phyloP scores from a whole-genome alignment of 1,140 invertebrate genomes.

The Drosophila pruinosa region DNA sequence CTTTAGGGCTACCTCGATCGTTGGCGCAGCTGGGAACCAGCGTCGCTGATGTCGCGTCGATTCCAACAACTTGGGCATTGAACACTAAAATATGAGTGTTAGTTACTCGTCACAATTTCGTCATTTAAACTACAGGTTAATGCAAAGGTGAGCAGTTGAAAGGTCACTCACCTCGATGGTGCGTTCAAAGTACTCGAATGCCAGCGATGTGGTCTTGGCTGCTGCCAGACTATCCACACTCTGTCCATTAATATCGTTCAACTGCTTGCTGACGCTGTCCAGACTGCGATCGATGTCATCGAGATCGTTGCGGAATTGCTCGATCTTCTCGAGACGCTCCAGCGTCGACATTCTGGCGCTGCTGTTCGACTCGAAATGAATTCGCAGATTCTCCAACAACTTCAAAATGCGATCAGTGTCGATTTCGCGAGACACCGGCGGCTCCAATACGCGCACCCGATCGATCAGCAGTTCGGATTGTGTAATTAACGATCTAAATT shows the following conservation, averaged over 20 bases:
- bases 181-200: conserved; percentile 91
- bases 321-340: conserved; percentile 87
- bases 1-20: conserved; percentile 64
- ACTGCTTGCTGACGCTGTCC: conserved; percentile 87
- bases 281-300: conserved; percentile 89
- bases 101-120: background rate
- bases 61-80: conserved; percentile 76
- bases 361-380: conserved; percentile 79
- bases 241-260: conserved; percentile 86
- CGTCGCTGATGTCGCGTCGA: conserved; percentile 75
- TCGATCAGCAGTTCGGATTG: conserved; percentile 81
- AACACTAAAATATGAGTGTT: conserved; percentile 69
- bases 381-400: conserved; percentile 84
- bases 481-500: conserved; percentile 82
- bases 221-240: conserved; percentile 89
- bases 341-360: conserved; percentile 86
- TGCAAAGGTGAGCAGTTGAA: background rate
- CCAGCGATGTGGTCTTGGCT: conserved; percentile 87
- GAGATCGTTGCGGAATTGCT: conserved; percentile 86
- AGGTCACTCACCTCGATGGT: conserved; percentile 88
- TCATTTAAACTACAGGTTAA: background rate
- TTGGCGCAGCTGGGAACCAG: conserved; percentile 67
- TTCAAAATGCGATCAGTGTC: conserved; percentile 89
- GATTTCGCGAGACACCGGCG: conserved; percentile 86
- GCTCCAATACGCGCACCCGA: conserved; percentile 86